Evolutionary conservation across 2,888 invertebrate species (phyloP), one percentile per base, ranked within the genome.

Genomic region (Uropetala carovei): DNA sequence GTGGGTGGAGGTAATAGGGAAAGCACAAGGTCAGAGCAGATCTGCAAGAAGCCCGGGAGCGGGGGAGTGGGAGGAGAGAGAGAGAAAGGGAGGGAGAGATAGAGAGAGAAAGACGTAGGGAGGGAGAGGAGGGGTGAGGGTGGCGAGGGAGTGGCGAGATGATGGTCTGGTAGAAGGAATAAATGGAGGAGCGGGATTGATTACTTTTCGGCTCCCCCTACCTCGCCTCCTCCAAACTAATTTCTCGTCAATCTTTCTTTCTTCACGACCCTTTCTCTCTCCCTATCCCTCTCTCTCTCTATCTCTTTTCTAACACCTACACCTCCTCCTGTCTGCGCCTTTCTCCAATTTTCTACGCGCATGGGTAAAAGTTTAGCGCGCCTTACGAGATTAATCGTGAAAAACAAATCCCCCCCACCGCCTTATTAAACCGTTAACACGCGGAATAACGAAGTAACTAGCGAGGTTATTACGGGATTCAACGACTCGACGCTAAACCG

Each of bases 11-110:
- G 64, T 64, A 14, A 64, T 64, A 22, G 68, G 22, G 68, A 68
- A 68, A 68, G 68, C 68, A n/a, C 68, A 68, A 68, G 68, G 68
- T 68, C 68, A 64, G 64, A 64, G 64, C 64, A 68, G 22, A 64
- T 64, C 64, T 64, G 64, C 64, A 64, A 68, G 68, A 68, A n/a
- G 68, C 68, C 68, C 68, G 68, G 68, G 68, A 68, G 68, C 43
- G 68, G 22, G 43, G 43, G 43, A 43, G 43, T 5, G 68, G 68
- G 1, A 43, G n/a, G 5, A 64, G 60, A 18, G 64, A 18, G 82
- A 83, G 57, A 43, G 43, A 43, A n/a, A n/a, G 43, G 43, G 43
- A 43, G 43, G 3, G 68, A 18, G 1, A 43, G n/a, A 22, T 11
- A 0, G 5, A 64, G 60, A 18, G 64, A 18, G 82, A 83, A n/a